Evolutionary conservation across 1,140 invertebrate genomes (phyloP).

Genomic region (Penaeus chinensis): DNA sequence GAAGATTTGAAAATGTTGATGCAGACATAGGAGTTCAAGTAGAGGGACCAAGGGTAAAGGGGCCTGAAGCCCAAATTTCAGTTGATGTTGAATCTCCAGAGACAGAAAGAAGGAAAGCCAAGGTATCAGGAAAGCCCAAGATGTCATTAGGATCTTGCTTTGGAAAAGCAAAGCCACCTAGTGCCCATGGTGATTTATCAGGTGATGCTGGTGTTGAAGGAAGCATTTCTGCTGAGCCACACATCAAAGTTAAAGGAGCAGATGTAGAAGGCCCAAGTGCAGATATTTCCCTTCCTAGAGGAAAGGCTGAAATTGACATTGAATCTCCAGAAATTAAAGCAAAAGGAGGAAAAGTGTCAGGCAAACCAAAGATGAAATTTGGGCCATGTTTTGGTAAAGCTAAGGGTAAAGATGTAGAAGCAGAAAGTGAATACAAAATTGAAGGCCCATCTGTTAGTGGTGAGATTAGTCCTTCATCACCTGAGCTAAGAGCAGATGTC

Average conservation of each 20-base stretch:
- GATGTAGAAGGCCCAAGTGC: background rate
- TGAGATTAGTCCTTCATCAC: slow-evolving; percentile 6
- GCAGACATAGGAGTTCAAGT: background rate
- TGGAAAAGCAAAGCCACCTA: no score
- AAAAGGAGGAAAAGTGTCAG: background rate
- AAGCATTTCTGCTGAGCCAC: background rate
- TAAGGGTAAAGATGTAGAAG: background rate
- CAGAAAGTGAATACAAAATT: background rate
- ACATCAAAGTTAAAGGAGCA: no score
- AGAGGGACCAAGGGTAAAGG: background rate
- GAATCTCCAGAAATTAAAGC: background rate
- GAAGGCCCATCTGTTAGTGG: background rate
- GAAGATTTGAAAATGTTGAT: slow-evolving; percentile 21
- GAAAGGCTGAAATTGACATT: slow-evolving; percentile 6
- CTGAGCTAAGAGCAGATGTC: background rate
- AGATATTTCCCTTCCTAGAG: background rate
- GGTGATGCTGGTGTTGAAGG: background rate
- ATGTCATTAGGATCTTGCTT: no score
- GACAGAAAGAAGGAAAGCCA: background rate
- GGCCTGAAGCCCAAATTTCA: background rate
- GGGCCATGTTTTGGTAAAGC: slow-evolving; percentile 8
- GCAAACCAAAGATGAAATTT: background rate
- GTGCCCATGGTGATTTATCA: background rate
- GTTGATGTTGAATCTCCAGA: slow-evolving; percentile 36
- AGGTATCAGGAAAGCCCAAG: background rate